phyloP scores from a whole-genome alignment of 2,888 invertebrate species.

The Macaria liturata region DNA sequence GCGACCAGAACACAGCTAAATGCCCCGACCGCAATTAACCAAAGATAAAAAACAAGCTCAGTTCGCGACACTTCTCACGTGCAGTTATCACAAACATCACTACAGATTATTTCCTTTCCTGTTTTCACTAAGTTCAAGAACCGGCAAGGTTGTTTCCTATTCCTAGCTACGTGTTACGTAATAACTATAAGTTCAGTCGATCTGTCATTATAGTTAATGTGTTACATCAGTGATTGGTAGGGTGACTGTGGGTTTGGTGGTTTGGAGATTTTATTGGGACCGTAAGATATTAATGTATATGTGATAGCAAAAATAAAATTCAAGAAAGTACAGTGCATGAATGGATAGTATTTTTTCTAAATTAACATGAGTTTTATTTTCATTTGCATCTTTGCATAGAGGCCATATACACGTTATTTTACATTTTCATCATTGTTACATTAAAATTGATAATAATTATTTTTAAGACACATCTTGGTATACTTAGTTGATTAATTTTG shows the following conservation, averaged over 20 bases:
- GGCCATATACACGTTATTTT: too few species aligned
- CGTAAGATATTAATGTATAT: too few species aligned
- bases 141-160: conserved; percentile 29
- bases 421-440: too few species aligned
- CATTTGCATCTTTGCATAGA: too few species aligned
- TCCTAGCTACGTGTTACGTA: conserved; percentile 25
- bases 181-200: conserved; percentile 29
- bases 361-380: too few species aligned
- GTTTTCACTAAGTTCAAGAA: conserved; percentile 25
- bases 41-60: conserved; percentile 12
- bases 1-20: background rate
- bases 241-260: conserved; percentile 6
- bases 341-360: too few species aligned
- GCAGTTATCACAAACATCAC: conserved; percentile 1
- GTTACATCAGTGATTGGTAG: conserved; percentile 32
- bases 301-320: too few species aligned
- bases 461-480: too few species aligned
- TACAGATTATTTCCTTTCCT: conserved; percentile 16
- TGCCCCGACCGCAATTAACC: background rate
- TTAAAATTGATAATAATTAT: too few species aligned
- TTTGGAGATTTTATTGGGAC: background rate
- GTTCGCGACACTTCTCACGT: conserved; percentile 15
- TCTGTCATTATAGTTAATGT: conserved; percentile 33
- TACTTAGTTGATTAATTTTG: too few species aligned
- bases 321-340: too few species aligned